Evolutionary conservation across 2,888 invertebrate species (phyloP), one percentile per base, ranked within the genome.

Genomic region (Arge pagana): DNA sequence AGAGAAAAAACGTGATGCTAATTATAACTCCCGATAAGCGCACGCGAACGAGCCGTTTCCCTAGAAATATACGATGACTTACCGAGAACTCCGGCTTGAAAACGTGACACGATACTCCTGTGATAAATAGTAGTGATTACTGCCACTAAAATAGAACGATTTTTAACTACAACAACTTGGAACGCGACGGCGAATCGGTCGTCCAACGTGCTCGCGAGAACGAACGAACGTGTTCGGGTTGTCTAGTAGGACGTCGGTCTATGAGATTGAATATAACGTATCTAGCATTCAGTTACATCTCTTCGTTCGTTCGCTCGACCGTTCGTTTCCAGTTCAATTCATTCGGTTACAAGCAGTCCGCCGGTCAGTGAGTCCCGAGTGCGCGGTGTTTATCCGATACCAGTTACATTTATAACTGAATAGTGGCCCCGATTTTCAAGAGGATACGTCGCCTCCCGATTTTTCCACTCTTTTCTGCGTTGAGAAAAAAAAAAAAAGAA

Each of bases 251-350:
- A n/a, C n/a, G n/a, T n/a, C n/a, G n/a, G 45, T 33, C 33, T 45
- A 24, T 33, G 33, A 45, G 45, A 31, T 33, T 16, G 33, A 45
- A 45, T 45, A 45, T 33, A 45, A 33, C 45, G 23, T 45, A 45
- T 45, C 45, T 45, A 45, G 45, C 45, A 35, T 45, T 35, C 11
- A 45, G 45, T 45, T 45, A 45, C 45, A 45, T 33, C 16, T 10
- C 24, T 26, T 26, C 28, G 15, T 45, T 45, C 45, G 45, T 33
- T 13, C 33, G 33, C 35, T 35, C 45, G 43, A n/a, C 28, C n/a
- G 28, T 35, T 45, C 45, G 26, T 45, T 45, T 35, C 31, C 23
- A 45, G 33, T 45, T 15, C 33, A 45, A 35, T 33, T 33, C 35
- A 24, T 13, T 45, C 16, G 7, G 35, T 6, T 35, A 45, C 45